Evolutionary conservation across 2,113 vertebrate species (phyloP).

Genomic region (Pardalotus punctatus): DNA sequence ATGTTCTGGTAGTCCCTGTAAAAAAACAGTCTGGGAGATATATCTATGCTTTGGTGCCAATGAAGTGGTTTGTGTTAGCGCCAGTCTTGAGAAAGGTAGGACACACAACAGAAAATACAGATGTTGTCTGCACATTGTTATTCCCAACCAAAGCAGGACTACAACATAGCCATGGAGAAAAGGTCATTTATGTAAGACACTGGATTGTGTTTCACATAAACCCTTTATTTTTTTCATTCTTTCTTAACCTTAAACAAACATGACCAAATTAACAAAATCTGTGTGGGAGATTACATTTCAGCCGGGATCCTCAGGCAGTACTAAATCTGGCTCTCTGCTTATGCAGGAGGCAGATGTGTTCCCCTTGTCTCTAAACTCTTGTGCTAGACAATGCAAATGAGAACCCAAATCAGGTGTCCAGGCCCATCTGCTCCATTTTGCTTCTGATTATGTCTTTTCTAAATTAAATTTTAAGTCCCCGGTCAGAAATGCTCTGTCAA

Average conservation of each 20-base stretch:
- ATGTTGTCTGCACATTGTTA: background rate
- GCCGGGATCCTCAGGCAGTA: background rate
- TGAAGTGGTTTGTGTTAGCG: background rate
- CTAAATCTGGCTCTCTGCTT: background rate
- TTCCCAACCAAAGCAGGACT: background rate
- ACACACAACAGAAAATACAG: background rate
- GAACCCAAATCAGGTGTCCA: background rate
- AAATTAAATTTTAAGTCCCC: background rate
- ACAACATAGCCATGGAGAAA: background rate
- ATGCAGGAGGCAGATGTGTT: background rate
- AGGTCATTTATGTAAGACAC: background rate
- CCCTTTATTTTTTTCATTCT: background rate
- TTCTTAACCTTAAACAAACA: background rate
- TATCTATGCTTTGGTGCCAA: background rate
- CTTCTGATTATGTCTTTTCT: background rate
- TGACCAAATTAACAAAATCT: conserved; percentile 7
- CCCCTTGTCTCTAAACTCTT: background rate
- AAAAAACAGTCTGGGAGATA: background rate
- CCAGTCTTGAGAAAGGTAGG: background rate
- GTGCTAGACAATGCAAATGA: conserved; percentile 11
- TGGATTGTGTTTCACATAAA: background rate
- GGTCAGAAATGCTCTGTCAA: background rate
- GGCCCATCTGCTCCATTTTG: background rate
- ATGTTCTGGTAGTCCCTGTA: background rate
- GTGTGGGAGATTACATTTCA: background rate